Percentiles rank a stretch among this genome's conserved stretches.
These are phyloP conservation scores for Oryzias curvinotus DNA, from an alignment of 2,113 vertebrate genomes.

Conservation along the genomic window DNA sequence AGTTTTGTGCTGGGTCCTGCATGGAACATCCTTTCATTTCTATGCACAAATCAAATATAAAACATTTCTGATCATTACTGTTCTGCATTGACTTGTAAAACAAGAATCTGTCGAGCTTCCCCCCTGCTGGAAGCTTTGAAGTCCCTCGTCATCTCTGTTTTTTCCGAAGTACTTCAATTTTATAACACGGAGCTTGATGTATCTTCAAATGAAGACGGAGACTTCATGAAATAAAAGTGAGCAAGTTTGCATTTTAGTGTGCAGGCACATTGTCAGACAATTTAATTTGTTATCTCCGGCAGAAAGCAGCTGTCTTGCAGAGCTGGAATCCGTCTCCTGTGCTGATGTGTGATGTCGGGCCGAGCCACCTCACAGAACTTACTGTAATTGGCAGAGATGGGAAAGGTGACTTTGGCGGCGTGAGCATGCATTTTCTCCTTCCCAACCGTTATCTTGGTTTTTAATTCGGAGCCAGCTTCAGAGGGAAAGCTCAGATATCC, in stretches of 20 bases:
- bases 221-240: constrained; percentile 40
- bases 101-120: neutral
- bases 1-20: neutral
- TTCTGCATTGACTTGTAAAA: neutral
- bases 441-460: constrained; percentile 44
- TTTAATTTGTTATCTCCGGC: constrained; percentile 40
- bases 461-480: constrained; percentile 31
- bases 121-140: neutral
- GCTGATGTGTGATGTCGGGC: constrained; percentile 45
- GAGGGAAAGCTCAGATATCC: constrained; percentile 32
- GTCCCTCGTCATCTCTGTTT: constrained; percentile 23
- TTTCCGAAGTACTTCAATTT: constrained; percentile 18
- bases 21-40: neutral
- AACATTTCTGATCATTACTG: constrained; percentile 1
- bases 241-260: constrained; percentile 36
- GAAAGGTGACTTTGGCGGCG: constrained; percentile 62
- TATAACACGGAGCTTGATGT: constrained; percentile 20
- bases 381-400: constrained; percentile 53
- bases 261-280: constrained; percentile 38
- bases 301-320: constrained; percentile 44
- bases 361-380: constrained; percentile 48
- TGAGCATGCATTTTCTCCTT: constrained; percentile 36
- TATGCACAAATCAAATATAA: neutral
- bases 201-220: constrained; percentile 38
- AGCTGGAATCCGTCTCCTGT: constrained; percentile 38